phyloP scores from a whole-genome alignment of 2,888 invertebrate genomes.

The Opisthograptis luteolata region DNA sequence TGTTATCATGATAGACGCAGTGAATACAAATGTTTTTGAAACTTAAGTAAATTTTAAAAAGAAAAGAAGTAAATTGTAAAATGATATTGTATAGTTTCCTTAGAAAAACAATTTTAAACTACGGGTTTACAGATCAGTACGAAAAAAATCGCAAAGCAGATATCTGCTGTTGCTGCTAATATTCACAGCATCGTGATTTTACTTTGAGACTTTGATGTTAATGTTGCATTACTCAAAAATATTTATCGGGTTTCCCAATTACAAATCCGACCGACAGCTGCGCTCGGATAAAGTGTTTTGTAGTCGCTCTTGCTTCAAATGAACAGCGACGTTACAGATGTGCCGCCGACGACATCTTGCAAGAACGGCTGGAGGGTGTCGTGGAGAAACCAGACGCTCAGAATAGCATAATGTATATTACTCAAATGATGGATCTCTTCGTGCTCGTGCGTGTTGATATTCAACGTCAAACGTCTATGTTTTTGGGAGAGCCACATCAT shows the following conservation, averaged over 20 bases:
- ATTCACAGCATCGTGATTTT: constrained; percentile 23
- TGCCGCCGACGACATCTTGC: constrained; percentile 47
- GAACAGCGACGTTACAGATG: constrained; percentile 72
- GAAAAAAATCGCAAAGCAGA: too few species aligned
- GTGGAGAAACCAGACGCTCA: not conserved
- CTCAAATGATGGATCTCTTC: too few species aligned
- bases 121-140: not conserved
- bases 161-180: not conserved
- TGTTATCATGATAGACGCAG: too few species aligned
- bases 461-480: too few species aligned
- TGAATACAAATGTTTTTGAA: too few species aligned
- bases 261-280: constrained; percentile 72
- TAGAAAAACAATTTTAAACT: too few species aligned
- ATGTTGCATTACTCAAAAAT: constrained; percentile 52
- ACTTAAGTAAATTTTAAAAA: too few species aligned
- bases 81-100: too few species aligned
- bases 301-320: constrained; percentile 77
- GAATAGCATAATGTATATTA: not conserved
- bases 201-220: constrained; percentile 36
- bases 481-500: too few species aligned
- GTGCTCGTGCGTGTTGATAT: too few species aligned
- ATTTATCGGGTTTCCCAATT: constrained; percentile 69
- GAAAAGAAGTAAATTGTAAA: too few species aligned
- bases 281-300: constrained; percentile 73
- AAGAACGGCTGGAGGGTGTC: not conserved